Conservation (phyloP, 64 coral and sea anemone genomes). For the Acropora yongei region DNA sequence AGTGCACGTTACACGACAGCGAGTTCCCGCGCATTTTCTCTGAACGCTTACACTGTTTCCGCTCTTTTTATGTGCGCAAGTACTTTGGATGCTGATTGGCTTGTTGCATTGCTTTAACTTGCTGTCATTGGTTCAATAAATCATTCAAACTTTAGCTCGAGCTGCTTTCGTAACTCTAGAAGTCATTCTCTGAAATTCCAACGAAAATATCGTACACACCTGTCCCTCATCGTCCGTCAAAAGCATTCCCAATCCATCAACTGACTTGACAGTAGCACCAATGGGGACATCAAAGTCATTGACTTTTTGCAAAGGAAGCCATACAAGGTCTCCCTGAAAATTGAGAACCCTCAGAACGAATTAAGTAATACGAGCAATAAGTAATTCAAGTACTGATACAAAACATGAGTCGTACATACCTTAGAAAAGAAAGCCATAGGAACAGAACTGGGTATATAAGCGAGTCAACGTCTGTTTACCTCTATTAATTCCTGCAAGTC, state of each 20-base stretch:
- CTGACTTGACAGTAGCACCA: conserved; percentile 51
- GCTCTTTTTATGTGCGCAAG: no score
- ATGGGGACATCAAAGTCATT: conserved; percentile 55
- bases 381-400: neutral
- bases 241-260: conserved; percentile 52
- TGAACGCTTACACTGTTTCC: no score
- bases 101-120: neutral
- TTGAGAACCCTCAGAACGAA: neutral
- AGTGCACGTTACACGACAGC: no score
- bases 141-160: neutral
- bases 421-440: conserved; percentile 25
- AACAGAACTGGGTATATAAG: neutral
- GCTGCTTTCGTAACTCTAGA: neutral
- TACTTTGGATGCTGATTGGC: no score
- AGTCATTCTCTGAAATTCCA: no score
- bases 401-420: neutral
- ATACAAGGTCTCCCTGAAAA: conserved; percentile 61
- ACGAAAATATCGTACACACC: neutral
- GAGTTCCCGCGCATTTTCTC: no score
- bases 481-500: no score
- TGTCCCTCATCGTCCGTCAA: conserved; percentile 58
- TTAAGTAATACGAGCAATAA: neutral
- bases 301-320: neutral
- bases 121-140: neutral
- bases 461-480: no score